Evolutionary conservation across 2,113 vertebrate genomes (phyloP).

Genomic region (Catharus fuscescens): DNA sequence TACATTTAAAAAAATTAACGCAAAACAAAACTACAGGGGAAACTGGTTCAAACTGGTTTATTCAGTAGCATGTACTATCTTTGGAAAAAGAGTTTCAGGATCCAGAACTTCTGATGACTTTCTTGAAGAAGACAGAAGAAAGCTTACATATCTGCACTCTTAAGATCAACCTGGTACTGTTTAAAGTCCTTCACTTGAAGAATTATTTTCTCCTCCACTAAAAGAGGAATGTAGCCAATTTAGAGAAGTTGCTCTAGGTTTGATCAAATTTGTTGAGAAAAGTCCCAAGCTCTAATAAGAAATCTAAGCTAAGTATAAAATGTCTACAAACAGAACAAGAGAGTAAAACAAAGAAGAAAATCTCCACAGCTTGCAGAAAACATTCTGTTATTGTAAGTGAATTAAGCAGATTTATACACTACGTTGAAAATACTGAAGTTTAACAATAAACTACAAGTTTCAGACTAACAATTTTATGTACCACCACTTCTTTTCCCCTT

Average conservation of each 20-base stretch:
- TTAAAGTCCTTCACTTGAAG: not conserved
- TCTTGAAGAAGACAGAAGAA: not conserved
- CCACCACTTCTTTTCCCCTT: not conserved
- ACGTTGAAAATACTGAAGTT: not conserved
- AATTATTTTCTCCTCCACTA: not conserved
- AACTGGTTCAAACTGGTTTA: not conserved
- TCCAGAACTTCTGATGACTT: not conserved
- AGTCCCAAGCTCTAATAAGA: not conserved
- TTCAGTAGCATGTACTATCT: not conserved
- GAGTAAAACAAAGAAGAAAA: not conserved
- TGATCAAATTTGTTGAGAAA: not conserved
- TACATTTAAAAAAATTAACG: not conserved
- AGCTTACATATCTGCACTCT: not conserved
- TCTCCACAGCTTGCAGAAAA: not conserved
- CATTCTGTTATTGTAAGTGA: not conserved
- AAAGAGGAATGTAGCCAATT: not conserved
- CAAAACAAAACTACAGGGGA: not conserved
- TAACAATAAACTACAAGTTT: not conserved
- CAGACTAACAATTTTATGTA: not conserved
- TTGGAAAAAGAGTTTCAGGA: not conserved
- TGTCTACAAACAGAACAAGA: not conserved
- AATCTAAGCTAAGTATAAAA: not conserved
- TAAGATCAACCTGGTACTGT: not conserved
- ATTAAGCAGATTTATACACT: not conserved
- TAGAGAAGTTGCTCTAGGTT: not conserved